phyloP scores from a whole-genome alignment of 2,113 vertebrate species.

The Ailuropoda melanoleuca region DNA sequence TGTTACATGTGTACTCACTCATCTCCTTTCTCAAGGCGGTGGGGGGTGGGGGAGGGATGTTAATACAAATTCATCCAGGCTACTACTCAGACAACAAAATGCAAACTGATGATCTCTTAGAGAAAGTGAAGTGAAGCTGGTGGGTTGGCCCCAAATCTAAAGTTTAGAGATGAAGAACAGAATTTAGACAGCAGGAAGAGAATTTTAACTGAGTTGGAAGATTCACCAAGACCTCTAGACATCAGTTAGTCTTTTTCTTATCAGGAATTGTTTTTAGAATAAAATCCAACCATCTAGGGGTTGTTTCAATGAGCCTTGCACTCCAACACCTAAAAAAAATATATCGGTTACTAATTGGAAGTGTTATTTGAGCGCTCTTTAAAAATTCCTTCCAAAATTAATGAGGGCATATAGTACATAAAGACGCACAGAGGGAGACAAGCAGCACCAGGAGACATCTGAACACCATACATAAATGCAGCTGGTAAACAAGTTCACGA shows the following conservation, averaged over 20 bases:
- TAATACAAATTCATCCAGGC: background rate
- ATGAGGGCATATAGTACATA: conserved; percentile 37
- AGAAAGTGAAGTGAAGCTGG: background rate
- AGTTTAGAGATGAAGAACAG: background rate
- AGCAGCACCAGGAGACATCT: background rate
- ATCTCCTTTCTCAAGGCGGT: background rate
- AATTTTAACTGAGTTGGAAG: conserved; percentile 28
- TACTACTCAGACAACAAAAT: background rate
- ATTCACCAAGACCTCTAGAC: background rate
- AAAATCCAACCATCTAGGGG: conserved; percentile 18
- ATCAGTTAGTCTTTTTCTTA: background rate
- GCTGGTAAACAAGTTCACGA: conserved; percentile 3
- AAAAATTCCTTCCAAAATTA: conserved; percentile 58
- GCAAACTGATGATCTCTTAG: background rate
- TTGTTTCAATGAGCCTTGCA: conserved; percentile 6
- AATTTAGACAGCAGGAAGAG: background rate
- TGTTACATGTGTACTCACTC: fast-evolving
- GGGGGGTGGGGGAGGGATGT: fast-evolving
- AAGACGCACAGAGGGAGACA: background rate
- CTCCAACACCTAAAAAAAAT: background rate
- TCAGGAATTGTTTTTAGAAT: background rate
- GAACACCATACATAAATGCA: background rate
- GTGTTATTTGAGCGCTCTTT: conserved; percentile 28
- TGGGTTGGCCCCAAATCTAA: background rate
- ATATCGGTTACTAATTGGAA: conserved; percentile 48